These are phyloP conservation scores for Trichogramma pretiosum DNA, from an alignment of 1,140 invertebrate species.

Conservation along the genomic window DNA sequence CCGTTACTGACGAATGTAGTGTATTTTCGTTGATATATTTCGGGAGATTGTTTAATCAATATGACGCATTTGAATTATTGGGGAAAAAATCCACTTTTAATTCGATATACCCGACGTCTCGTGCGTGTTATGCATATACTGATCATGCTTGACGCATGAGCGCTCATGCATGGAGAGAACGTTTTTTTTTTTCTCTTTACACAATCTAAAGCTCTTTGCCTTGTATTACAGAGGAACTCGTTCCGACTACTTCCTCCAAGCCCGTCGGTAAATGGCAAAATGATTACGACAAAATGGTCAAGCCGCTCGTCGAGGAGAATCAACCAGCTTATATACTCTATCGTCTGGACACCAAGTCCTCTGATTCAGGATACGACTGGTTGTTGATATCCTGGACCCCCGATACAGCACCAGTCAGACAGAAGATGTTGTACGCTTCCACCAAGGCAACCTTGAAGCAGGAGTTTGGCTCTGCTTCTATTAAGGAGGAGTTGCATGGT, in stretches of 20 bases:
- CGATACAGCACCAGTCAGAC: slow-evolving; percentile 76
- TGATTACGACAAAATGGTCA: slow-evolving; percentile 76
- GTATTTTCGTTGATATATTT: no score
- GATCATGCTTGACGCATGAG: no score
- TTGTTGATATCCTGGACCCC: slow-evolving; percentile 91
- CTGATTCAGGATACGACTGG: slow-evolving; percentile 81
- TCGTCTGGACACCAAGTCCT: slow-evolving; percentile 48
- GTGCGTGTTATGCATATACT: no score
- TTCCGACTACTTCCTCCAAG: slow-evolving; percentile 57
- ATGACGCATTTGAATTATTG: no score
- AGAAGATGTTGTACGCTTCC: slow-evolving; percentile 98
- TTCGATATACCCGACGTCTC: neutral
- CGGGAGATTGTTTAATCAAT: no score
- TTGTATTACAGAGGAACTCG: slow-evolving; percentile 63
- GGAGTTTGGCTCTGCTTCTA: slow-evolving; percentile 85
- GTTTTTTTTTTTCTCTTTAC: neutral
- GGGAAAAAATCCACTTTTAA: no score
- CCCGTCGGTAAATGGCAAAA: slow-evolving; percentile 73
- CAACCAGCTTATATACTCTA: slow-evolving; percentile 92
- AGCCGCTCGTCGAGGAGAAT: slow-evolving; percentile 69
- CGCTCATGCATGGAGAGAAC: no score
- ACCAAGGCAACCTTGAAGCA: slow-evolving; percentile 96
- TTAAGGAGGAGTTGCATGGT: slow-evolving; percentile 88
- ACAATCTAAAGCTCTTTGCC: neutral
- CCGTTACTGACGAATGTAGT: no score